Evolutionary conservation across 1,140 invertebrate species (phyloP), one percentile per base, ranked within the genome.

Genomic region (Magallana gigas): DNA sequence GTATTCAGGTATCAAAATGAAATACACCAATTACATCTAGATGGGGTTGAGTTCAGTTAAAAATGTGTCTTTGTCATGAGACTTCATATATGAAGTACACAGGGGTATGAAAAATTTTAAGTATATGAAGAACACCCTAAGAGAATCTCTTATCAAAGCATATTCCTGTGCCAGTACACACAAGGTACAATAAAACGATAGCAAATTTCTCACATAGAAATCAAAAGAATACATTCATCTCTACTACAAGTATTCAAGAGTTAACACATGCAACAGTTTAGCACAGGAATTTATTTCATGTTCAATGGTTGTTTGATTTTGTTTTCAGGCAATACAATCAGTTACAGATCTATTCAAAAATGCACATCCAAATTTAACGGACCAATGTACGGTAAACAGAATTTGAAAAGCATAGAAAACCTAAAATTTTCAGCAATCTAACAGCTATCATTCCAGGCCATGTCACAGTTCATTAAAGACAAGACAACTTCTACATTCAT

Each of bases 331-430:
- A 76, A 76, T 76, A 29, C 68, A 76, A 76, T 76, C 68, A 76
- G 68, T 76, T 76, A 76, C 23, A 76, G 23, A 76, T 48, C 36
- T 48, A 48, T 48, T 48, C 36, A 4, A 12, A 23, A 11, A 76
- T 29, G 23, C 36, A 71, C n/a, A 23, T 23, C 23, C 1, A 76
- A 23, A 71, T 36, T 12, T 14, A 76, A 76, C 14, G 7, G 36
- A 5, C 36, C 18, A 1, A 76, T 36, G 11, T 23, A 23, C 23
- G 23, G 23, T 11, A 76, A 76, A 76, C 4, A 76, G 8, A 48
- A 76, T 76, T 76, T 76, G 23, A 76, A 76, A 76, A 29, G 36
- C 68, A 76, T 23, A 23, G 23, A 23, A 76, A 76, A 76, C 36
- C 68, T 76, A 76, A 11, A 29, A 23, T 36, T 18, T 29, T 76